Evolutionary conservation across 2,797 vertebrate genomes (phyloP), one percentile per base, ranked within the genome.

Genomic region (Ctenopoma multispine): DNA sequence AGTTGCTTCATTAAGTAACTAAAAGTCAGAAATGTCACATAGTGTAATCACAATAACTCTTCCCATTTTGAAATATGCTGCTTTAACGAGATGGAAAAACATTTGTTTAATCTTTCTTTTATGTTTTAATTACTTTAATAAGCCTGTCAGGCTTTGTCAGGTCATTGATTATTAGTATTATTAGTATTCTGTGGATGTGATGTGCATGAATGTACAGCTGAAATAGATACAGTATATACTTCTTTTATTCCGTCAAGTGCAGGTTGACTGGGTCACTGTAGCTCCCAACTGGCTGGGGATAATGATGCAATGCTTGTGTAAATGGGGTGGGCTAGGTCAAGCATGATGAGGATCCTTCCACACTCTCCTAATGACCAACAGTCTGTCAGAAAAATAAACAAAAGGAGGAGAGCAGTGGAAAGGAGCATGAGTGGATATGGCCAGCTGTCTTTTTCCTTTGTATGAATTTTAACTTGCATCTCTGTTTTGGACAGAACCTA

Each of bases 231-330:
- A 7, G 31, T 34, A 29, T 44, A 36, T 23, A 4, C 63, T 3
- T 56, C 18, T 65, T 3, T 65, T 12, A 67, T 55, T 51, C 55
- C 63, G 49, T 56, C 63, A 75, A 56, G 61, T 23, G 17, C 51
- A 36, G 50, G 29, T 59, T 82, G 79, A 44, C 61, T 55, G 44
- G 75, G 66, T 40, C 63, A 67, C 59, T 59, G 21, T 72, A 81
- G 50, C 67, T 83, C 77, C 76, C 82, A 82, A 83, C 80, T 83
- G 84, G 80, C 58, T 58, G 65, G 59, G 41, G 61, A 67, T 47
- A 70, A 75, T 82, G 84, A 89, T 85, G 77, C 60, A 77, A 63
- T 75, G 69, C 69, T 80, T 80, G 67, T 78, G 77, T 72, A 81
- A 81, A 65, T 65, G 69, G 71, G 77, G 46, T 75, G 75, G 64